Evolutionary conservation across 2,797 vertebrate genomes (phyloP).

Genomic region (Tragelaphus oryx): DNA sequence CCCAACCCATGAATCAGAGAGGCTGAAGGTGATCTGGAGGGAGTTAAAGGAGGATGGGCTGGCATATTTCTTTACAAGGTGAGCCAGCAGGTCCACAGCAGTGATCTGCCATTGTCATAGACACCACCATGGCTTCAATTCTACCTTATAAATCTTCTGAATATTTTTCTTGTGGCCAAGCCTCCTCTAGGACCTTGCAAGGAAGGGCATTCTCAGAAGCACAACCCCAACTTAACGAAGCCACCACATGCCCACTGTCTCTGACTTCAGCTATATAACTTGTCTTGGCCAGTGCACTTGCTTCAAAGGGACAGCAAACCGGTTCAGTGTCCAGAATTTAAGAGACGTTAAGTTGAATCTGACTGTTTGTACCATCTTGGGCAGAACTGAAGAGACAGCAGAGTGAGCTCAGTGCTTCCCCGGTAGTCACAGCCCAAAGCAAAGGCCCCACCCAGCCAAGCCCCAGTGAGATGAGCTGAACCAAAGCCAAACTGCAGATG

Average conservation of each 20-base stretch:
- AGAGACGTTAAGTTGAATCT: background rate
- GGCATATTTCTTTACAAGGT: background rate
- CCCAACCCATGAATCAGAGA: background rate
- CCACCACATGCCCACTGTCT: background rate
- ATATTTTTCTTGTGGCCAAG: background rate
- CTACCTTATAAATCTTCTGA: background rate
- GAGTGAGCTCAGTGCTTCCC: background rate
- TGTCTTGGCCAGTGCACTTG: background rate
- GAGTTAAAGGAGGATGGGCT: fast-evolving
- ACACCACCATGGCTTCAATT: background rate
- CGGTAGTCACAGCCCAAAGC: background rate
- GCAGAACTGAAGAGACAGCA: background rate
- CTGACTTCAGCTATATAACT: background rate
- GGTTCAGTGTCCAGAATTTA: background rate
- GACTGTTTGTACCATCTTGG: background rate
- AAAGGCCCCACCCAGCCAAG: background rate
- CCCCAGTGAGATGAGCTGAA: background rate
- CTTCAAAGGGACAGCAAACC: background rate
- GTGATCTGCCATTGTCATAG: background rate
- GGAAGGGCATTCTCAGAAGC: background rate
- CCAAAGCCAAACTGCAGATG: background rate
- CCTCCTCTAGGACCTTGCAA: background rate
- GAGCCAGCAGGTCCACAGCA: background rate
- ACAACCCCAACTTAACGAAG: background rate
- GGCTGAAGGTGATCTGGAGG: background rate